A percentile compares a stretch with the other conserved stretches of the same genome.
Evolutionary conservation across 1,140 invertebrate species (phyloP).

Genomic region (Acyrthosiphon pisum): DNA sequence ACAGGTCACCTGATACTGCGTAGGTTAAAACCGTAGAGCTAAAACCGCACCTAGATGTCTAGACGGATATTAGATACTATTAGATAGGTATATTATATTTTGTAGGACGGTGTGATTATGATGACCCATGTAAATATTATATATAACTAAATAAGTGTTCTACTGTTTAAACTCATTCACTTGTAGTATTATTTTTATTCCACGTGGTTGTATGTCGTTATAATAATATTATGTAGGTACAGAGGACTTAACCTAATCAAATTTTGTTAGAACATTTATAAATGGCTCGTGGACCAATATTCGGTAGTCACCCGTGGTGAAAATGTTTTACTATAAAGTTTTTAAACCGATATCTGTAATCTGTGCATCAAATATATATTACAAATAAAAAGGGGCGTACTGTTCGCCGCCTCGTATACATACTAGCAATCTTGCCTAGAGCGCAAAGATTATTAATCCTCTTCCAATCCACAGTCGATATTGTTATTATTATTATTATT

Average conservation of each 20-base stretch:
- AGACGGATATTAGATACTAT: not conserved
- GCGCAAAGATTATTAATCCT: constrained; percentile 1
- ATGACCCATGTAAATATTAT: not conserved
- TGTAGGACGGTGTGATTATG: not conserved
- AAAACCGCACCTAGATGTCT: not conserved
- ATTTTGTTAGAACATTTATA: not conserved
- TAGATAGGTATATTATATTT: not conserved
- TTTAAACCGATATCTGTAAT: not conserved
- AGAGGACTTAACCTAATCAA: not conserved
- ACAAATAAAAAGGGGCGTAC: not conserved
- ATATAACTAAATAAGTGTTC: not conserved
- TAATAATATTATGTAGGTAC: not conserved
- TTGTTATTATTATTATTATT: constrained; percentile 33
- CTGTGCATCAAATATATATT: not conserved
- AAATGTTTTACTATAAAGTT: not conserved
- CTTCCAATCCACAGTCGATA: not conserved
- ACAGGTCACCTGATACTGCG: not conserved
- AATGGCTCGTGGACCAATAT: not conserved
- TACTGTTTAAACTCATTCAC: not conserved
- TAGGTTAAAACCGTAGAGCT: not conserved
- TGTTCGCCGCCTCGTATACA: not conserved
- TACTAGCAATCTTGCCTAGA: not conserved
- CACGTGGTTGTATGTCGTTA: not conserved
- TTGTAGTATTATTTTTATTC: not conserved
- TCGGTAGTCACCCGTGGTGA: not conserved